Conservation (phyloP, 2,113 vertebrate genomes). For the Potamarius usumacintae region DNA sequence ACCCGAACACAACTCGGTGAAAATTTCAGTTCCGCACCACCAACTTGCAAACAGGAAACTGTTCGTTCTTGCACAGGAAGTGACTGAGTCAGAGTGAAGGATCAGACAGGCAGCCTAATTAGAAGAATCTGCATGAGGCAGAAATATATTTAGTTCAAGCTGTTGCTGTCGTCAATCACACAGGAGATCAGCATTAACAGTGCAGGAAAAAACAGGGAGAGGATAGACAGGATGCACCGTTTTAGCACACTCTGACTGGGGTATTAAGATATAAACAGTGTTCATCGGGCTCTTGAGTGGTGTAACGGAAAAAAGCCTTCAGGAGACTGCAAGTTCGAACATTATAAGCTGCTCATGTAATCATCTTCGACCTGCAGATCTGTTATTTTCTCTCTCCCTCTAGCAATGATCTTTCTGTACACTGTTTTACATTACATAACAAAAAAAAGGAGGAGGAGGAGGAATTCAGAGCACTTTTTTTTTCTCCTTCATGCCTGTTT, state of each 20-base stretch:
- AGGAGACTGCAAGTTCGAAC: neutral
- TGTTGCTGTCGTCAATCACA: neutral
- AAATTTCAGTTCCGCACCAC: neutral
- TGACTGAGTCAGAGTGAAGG: neutral
- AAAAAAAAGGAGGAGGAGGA: neutral
- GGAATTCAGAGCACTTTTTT: neutral
- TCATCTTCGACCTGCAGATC: neutral
- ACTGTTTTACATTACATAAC: slow-evolving; percentile 39
- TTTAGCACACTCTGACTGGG: neutral
- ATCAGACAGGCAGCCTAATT: neutral
- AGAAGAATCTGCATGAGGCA: neutral
- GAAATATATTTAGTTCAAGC: neutral
- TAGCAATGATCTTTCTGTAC: neutral
- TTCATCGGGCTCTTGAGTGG: neutral
- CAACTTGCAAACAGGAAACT: slow-evolving; percentile 41
- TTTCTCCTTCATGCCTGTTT: slow-evolving; percentile 34
- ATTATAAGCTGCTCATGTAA: neutral
- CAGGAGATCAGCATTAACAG: neutral
- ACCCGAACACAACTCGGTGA: neutral
- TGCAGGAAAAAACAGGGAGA: neutral
- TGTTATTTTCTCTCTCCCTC: neutral
- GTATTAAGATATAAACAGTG: neutral
- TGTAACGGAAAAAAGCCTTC: neutral
- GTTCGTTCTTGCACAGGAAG: slow-evolving; percentile 32
- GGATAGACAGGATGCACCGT: neutral